A percentile compares a stretch with the other conserved stretches of the same genome.
phyloP scores from a whole-genome alignment of 2,113 vertebrate genomes.

The Actenoides lindsayi region DNA sequence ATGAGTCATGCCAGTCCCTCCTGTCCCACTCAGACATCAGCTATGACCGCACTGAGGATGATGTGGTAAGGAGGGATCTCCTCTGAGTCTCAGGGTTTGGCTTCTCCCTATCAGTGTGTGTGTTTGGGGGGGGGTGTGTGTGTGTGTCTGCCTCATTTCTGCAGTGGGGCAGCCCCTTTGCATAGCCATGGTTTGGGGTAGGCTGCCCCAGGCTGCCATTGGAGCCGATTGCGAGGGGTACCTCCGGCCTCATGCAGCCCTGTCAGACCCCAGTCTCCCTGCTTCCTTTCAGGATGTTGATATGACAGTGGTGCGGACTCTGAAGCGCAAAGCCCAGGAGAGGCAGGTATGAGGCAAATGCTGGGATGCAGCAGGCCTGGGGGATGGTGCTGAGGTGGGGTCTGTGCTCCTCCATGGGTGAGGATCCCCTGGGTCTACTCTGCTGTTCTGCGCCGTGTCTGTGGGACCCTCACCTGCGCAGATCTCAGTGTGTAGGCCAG shows the following conservation, averaged over 20 bases:
- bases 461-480: neutral
- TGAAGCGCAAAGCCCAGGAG: conserved; percentile 49
- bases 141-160: neutral
- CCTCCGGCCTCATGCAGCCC: neutral
- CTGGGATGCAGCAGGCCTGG: neutral
- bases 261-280: neutral
- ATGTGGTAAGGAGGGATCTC: conserved; percentile 67
- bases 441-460: neutral
- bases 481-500: neutral
- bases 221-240: neutral
- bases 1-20: conserved; percentile 80
- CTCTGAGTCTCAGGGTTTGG: neutral
- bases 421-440: neutral
- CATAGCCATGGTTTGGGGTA: neutral
- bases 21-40: conserved; percentile 88
- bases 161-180: neutral
- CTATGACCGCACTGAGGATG: conserved; percentile 86
- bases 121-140: too few species aligned
- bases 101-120: neutral
- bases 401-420: neutral
- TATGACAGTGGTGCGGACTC: neutral
- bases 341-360: conserved; percentile 16
- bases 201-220: neutral
- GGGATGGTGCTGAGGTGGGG: neutral
- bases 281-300: conserved; percentile 56